Base-by-base conservation (phyloP, 2,888 invertebrate genomes). In the Microctonus aethiopoides region DNA sequence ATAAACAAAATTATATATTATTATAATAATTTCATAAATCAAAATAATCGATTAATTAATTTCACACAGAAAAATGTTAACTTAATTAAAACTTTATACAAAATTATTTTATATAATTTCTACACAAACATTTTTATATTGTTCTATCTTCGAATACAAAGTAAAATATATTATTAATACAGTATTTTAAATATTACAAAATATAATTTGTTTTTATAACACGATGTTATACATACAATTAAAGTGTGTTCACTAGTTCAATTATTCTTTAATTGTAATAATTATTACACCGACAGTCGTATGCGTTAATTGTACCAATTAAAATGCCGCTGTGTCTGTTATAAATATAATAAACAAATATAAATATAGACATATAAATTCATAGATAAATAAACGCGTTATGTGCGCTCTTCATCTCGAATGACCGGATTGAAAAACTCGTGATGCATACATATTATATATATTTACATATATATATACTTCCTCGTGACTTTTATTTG, bases 231-330 rank as follows among this genome's bases (percentile, higher is more conserved):
- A 13, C n/a, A 41, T 41, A n/a, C n/a, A 41, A 41, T n/a, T 26
- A 6, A 51, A 24, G 22, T 61, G 9, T 24, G 51, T 51, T 51
- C 51, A 51, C 10, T 51, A 11, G 51, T 51, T 51, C 11, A 51
- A 63, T n/a, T n/a, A n/a, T 51, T 51, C 11, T 24, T 13, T 63
- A 51, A 63, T 46, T 63, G 62, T 63, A 11, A 63, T 63, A 51
- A 63, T 63, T 51, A 63, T 46, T 29, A 32, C 36, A 51, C 46
- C 24, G 32, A 32, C 32, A 13, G 22, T 63, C 26, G 32, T 32
- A 51, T 29, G 51, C 62, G 46, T 63, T 63, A 63, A 63, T 63
- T 32, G 32, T 5, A 20, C 26, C 51, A 51, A 63, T 63, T 63
- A 29, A 63, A 63, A 11, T 46, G 51, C 29, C 24, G 16, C 62